These are phyloP conservation scores for Heliconius melpomene DNA, from an alignment of 1,140 invertebrate genomes.

Conservation along the genomic window DNA sequence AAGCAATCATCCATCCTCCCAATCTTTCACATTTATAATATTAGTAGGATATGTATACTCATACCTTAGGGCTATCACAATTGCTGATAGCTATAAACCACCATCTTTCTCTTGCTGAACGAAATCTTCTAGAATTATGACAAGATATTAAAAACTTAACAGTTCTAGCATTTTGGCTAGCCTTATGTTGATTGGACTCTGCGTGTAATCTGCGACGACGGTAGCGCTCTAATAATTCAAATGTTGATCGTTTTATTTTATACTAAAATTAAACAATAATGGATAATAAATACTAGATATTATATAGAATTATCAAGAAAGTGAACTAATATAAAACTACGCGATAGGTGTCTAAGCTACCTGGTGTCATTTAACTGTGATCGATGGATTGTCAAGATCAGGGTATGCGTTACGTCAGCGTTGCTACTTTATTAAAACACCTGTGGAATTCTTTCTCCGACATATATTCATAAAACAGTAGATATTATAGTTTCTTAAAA, in stretches of 20 bases:
- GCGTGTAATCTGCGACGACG: constrained; percentile 59
- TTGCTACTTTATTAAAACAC: too few relatives aligned
- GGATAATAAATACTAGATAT: not conserved
- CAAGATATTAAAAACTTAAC: constrained; percentile 77
- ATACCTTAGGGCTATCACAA: constrained; percentile 84
- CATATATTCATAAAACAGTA: not conserved
- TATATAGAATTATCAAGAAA: too few relatives aligned
- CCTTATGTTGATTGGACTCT: constrained; percentile 45
- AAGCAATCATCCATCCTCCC: too few relatives aligned
- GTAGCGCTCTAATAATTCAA: constrained; percentile 55
- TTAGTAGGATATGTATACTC: not conserved
- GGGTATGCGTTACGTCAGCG: too few relatives aligned
- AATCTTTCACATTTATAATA: too few relatives aligned
- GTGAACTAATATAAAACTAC: too few relatives aligned
- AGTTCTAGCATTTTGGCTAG: constrained; percentile 44
- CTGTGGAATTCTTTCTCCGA: too few relatives aligned
- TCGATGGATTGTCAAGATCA: too few relatives aligned
- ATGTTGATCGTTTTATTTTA: constrained; percentile 69
- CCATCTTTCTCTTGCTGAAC: constrained; percentile 87
- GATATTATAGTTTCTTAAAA: not conserved
- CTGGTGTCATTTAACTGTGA: too few relatives aligned
- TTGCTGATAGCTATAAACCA: constrained; percentile 90
- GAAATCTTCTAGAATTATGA: constrained; percentile 83
- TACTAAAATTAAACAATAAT: constrained; percentile 48
- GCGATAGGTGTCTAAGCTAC: too few relatives aligned